These are phyloP conservation scores for Alosa alosa DNA, from an alignment of 2,113 vertebrate genomes.

Conservation along the genomic window DNA sequence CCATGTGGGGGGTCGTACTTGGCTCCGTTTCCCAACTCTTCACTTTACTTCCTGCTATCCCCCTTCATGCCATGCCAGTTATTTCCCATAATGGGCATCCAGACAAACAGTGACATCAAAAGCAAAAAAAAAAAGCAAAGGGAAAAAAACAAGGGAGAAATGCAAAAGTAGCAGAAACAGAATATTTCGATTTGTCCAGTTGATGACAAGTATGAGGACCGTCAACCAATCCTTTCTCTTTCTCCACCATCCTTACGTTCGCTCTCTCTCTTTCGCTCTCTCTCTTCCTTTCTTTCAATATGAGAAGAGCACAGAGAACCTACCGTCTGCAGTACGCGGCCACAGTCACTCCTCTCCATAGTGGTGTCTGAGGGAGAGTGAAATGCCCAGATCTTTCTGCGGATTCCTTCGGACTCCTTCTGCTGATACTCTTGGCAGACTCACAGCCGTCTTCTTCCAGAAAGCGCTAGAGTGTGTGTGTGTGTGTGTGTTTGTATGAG, in stretches of 20 bases:
- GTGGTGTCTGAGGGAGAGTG: background rate
- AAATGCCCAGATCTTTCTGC: background rate
- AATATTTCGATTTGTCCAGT: background rate
- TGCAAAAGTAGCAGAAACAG: background rate
- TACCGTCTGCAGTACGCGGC: slow-evolving; percentile 20
- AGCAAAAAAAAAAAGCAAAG: background rate
- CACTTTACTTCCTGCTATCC: background rate
- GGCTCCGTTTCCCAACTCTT: background rate
- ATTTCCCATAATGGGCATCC: background rate
- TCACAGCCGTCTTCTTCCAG: background rate
- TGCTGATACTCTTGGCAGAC: background rate
- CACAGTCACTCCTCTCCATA: slow-evolving; percentile 30
- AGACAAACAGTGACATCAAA: background rate
- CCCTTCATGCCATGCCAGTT: background rate
- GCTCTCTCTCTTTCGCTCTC: background rate
- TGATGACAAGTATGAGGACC: background rate
- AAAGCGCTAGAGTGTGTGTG: background rate
- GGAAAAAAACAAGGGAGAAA: background rate
- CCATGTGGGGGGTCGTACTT: background rate
- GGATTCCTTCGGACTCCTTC: background rate
- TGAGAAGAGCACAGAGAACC: slow-evolving; percentile 11
- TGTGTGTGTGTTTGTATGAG: background rate
- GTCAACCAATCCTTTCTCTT: background rate
- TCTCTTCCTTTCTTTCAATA: background rate
- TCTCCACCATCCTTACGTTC: background rate